phyloP scores from a whole-genome alignment of 2,113 vertebrate species.

The Coregonus clupeaformis region DNA sequence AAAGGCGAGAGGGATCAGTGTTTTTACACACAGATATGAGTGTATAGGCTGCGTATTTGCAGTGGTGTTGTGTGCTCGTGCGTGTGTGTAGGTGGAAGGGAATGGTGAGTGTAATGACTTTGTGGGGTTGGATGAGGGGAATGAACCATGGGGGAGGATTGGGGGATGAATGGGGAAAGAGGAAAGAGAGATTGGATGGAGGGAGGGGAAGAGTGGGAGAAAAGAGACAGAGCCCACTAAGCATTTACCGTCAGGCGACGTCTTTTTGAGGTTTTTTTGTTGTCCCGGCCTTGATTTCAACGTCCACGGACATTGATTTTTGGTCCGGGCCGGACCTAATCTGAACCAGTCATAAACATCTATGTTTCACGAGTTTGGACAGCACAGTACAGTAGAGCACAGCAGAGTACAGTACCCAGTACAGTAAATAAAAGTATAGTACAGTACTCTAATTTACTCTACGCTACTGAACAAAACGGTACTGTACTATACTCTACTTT shows the following conservation, averaged over 20 bases:
- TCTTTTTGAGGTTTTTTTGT: too few species aligned
- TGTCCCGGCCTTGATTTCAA: too few species aligned
- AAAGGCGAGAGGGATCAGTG: not conserved
- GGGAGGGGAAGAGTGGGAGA: constrained; percentile 4
- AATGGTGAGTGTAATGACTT: too few species aligned
- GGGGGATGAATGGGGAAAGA: not conserved
- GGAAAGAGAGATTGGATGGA: not conserved
- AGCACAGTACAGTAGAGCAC: too few species aligned
- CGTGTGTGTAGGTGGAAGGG: constrained; percentile 1
- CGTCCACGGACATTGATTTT: too few species aligned
- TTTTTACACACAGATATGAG: not conserved
- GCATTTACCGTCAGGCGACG: too few species aligned
- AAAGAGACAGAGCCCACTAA: constrained; percentile 25
- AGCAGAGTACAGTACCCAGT: not conserved
- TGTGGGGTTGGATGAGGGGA: constrained; percentile 28
- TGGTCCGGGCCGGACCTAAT: too few species aligned
- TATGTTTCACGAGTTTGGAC: too few species aligned
- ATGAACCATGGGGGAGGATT: not conserved
- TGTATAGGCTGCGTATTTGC: constrained; percentile 9
- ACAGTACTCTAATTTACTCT: too few species aligned
- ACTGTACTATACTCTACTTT: too few species aligned
- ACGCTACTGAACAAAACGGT: too few species aligned
- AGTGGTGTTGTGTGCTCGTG: constrained; percentile 9
- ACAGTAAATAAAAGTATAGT: not conserved
- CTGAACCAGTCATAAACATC: too few species aligned